Conservation (phyloP, 2,113 vertebrate species). For the Gallinago jamesoni region DNA sequence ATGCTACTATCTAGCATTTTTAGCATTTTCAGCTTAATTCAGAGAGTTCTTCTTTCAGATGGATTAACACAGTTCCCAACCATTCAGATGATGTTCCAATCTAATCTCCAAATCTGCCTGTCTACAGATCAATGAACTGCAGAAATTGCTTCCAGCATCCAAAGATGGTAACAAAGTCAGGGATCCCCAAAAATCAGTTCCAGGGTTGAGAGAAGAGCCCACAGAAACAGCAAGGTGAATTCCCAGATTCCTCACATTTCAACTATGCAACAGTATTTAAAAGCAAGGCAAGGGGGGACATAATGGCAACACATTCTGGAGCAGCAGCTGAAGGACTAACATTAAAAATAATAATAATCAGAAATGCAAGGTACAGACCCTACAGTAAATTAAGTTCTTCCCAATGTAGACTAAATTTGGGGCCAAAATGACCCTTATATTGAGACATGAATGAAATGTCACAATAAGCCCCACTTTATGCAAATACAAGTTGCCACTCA, state of each 20-base stretch:
- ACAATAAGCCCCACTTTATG: not conserved
- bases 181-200: not conserved
- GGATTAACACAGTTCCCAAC: not conserved
- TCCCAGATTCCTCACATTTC: not conserved
- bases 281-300: not conserved
- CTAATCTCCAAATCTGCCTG: not conserved
- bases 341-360: not conserved
- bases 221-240: not conserved
- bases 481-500: not conserved
- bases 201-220: not conserved
- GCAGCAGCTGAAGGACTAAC: not conserved
- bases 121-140: not conserved
- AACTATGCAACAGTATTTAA: not conserved
- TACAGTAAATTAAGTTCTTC: not conserved
- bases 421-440: not conserved
- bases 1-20: not conserved
- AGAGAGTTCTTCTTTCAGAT: not conserved
- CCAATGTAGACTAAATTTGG: not conserved
- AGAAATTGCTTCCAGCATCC: not conserved
- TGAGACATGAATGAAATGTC: not conserved
- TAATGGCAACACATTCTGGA: not conserved
- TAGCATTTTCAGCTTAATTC: not conserved
- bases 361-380: not conserved
- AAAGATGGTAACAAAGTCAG: not conserved
- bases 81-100: not conserved